Evolutionary conservation across 2,113 vertebrate genomes (phyloP), one percentile per base, ranked within the genome.

Genomic region (Sigmodon hispidus): DNA sequence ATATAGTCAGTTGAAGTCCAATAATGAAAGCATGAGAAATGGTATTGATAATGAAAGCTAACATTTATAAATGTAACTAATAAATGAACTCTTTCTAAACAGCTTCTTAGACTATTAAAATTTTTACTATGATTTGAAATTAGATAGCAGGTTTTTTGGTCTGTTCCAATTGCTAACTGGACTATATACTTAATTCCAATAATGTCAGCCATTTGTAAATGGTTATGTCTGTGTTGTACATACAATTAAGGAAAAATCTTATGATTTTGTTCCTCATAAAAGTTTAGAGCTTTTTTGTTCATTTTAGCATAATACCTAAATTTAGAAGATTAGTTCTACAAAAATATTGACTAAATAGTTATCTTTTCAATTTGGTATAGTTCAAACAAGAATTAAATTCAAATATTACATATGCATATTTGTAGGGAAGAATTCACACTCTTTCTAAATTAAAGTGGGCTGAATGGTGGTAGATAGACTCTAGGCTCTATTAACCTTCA

Each of bases 1-100:
- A 70, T 79, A 93, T 91, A 97, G 86, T 87, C 95, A 97, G 72
- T 97, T 95, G 96, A 98, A 96, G 96, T 94, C 81, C 88, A 97
- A 87, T 98, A 97, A 97, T 87, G 87, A 97, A 98, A 91, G 96
- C 76, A 87, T 94, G 84, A 97, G 48, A 97, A 98, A 77, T 89
- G 29, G 57, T 97, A 83, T 94, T 95, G 85, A 97, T 91, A 98
- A 93, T 75, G 93, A 87, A 98, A 96, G 57, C 63, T 40, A 96
- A 97, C 55, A 93, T 91, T 97, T 98, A 96, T 75, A 97, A 93
- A 26, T 90, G 36, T 84, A 96, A 96, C 84, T 90, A 97, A 96
- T 96, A 96, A 97, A 98, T 90, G 26, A 81, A 93, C 48, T 95
- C 3, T 2, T 96, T 97, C 79, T 92, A 95, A 98, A 91, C 45